Base-by-base conservation (phyloP, 2,113 vertebrate genomes). In the Hymenochirus boettgeri region DNA sequence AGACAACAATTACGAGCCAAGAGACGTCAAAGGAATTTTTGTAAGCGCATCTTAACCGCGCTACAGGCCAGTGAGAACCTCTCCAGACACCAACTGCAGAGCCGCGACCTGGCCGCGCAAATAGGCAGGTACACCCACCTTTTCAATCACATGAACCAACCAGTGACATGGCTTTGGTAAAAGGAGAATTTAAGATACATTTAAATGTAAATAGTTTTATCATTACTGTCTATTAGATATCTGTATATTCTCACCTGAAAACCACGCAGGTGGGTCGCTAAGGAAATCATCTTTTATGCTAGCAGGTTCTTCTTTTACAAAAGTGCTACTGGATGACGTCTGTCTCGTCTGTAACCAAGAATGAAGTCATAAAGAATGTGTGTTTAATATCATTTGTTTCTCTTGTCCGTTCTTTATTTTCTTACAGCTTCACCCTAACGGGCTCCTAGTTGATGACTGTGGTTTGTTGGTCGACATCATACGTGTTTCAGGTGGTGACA, bases 11-110 rank as follows among this genome's bases (percentile, higher is more conserved):
- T 97, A 95, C 33, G 33, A 19, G 26, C 95, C 96, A 0, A 64
- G 79, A 61, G 73, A 88, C 27, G 90, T 93, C 1, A 80, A 5
- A 2, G 92, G 98, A 22, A 98, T 21, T 75, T 99, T n/a, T 98
- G 95, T 19, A 77, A 77, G 13, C 90, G 59, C 12, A 1, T 99
- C 22, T 89, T 99, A 52, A 97, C 95, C 70, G 98, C 96, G 93
- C 78, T 99, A 98, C 75, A 96, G 95, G 90, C 86, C 24, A 95
- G 91, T 2, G 88, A 97, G 74, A 98, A 98, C 76, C 98, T 95
- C 95, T 2, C 74, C 69, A 69, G 92, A 89, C 23, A 96, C 94
- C 0, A 59, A 77, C 54, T 67, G 70, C 55, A 78, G 91, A 58
- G 94, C 96, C 70, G 80, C 74, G 27, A 88, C 2, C 77, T 99